Evolutionary conservation across 2,797 vertebrate genomes (phyloP).

Genomic region (Okamejei kenojei): DNA sequence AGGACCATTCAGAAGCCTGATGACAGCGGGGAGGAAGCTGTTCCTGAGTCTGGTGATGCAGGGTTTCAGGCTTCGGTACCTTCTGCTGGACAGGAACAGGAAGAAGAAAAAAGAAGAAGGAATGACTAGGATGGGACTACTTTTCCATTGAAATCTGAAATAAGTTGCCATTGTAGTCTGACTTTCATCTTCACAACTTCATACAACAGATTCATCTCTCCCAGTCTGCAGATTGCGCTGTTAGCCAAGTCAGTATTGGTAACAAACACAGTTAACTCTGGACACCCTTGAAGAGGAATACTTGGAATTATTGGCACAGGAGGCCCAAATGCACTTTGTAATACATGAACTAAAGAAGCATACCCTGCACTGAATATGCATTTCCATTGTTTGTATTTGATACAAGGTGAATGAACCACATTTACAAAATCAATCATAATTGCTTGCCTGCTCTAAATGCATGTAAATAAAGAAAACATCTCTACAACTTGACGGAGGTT

Average conservation of each 20-base stretch:
- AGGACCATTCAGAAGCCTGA: too few relatives aligned
- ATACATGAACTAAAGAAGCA: conserved; percentile 18
- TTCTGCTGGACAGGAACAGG: too few relatives aligned
- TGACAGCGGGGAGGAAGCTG: too few relatives aligned
- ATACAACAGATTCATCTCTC: background rate
- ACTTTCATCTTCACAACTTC: too few relatives aligned
- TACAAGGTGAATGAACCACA: background rate
- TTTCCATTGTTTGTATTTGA: conserved; percentile 13
- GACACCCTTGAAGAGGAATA: background rate
- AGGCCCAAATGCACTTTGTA: background rate
- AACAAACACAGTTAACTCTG: conserved; percentile 1
- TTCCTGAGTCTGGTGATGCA: too few relatives aligned
- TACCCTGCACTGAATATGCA: background rate
- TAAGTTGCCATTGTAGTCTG: background rate
- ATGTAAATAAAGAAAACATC: background rate
- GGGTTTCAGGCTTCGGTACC: too few relatives aligned
- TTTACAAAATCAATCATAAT: background rate
- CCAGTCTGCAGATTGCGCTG: background rate
- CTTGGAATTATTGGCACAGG: background rate
- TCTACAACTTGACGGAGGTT: background rate
- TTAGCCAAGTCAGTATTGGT: background rate
- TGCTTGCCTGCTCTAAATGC: background rate
- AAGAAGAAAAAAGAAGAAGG: too few relatives aligned
- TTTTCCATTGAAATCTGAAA: background rate
- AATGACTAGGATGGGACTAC: too few relatives aligned